A percentile compares a stretch with the other conserved stretches of the same genome.
Evolutionary conservation across 1,140 invertebrate genomes (phyloP).

Genomic region (Dolichoris vasculosae): DNA sequence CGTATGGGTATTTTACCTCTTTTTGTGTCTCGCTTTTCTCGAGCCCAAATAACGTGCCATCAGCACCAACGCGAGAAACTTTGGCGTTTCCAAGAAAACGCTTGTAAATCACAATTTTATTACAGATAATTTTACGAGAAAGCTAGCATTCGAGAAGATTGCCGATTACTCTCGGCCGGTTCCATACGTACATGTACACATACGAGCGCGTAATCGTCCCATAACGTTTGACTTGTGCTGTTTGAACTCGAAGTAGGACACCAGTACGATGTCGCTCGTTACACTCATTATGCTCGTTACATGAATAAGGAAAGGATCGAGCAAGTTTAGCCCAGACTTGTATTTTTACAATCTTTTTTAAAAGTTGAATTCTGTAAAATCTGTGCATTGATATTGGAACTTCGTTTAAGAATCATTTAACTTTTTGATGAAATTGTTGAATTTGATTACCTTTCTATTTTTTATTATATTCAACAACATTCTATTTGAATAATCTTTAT

Average conservation of each 20-base stretch:
- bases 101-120: constrained; percentile 65
- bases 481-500: no score
- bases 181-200: neutral
- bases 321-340: no score
- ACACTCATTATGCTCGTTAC: no score
- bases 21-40: neutral
- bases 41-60: neutral
- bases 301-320: no score
- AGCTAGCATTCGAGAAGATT: constrained; percentile 1
- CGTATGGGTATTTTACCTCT: neutral
- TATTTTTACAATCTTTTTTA: no score
- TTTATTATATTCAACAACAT: no score
- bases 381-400: no score
- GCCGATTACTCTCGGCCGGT: neutral
- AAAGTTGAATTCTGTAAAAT: no score
- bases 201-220: neutral
- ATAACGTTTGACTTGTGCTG: no score
- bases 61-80: neutral
- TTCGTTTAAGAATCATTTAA: no score
- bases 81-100: constrained; percentile 22
- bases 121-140: constrained; percentile 65
- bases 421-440: no score
- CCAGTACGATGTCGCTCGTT: neutral
- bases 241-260: neutral
- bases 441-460: no score